Conservation (phyloP, 37 sponge, comb jelly and placozoan genomes). For the Tethya wilhelma region DNA sequence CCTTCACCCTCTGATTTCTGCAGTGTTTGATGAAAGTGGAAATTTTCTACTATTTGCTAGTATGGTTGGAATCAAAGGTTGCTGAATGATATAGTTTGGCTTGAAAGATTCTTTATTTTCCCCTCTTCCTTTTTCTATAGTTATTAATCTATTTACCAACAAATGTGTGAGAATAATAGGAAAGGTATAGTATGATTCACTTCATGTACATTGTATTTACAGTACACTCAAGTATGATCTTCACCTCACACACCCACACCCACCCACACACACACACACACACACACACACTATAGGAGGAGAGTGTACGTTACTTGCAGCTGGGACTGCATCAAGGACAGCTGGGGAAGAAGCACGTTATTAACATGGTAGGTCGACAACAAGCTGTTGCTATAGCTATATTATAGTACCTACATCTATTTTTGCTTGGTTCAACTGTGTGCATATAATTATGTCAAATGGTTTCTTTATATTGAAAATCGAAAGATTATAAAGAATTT, state of each 20-base stretch:
- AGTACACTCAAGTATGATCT: too few relatives aligned
- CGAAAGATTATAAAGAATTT: too few relatives aligned
- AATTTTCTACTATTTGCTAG: conserved; percentile 85
- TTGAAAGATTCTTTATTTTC: background rate
- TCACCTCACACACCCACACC: too few relatives aligned
- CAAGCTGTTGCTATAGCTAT: background rate
- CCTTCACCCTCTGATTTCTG: background rate
- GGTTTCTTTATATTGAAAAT: background rate
- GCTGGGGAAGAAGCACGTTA: conserved; percentile 39
- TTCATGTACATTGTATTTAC: background rate
- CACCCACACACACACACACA: too few relatives aligned
- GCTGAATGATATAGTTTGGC: too few relatives aligned
- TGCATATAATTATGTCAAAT: background rate
- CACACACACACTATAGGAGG: conserved; percentile 69
- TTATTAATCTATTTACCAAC: conserved; percentile 82
- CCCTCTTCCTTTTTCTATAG: conserved; percentile 35
- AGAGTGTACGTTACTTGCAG: conserved; percentile 72
- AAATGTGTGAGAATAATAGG: conserved; percentile 92
- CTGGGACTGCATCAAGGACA: conserved; percentile 83
- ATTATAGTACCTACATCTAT: background rate
- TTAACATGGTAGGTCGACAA: conserved; percentile 53
- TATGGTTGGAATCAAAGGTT: conserved; percentile 95
- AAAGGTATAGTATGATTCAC: conserved; percentile 48
- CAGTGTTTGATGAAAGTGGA: conserved; percentile 94
- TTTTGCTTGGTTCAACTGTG: background rate